phyloP scores from a whole-genome alignment of 1,140 invertebrate genomes.

The Bombus terrestris region DNA sequence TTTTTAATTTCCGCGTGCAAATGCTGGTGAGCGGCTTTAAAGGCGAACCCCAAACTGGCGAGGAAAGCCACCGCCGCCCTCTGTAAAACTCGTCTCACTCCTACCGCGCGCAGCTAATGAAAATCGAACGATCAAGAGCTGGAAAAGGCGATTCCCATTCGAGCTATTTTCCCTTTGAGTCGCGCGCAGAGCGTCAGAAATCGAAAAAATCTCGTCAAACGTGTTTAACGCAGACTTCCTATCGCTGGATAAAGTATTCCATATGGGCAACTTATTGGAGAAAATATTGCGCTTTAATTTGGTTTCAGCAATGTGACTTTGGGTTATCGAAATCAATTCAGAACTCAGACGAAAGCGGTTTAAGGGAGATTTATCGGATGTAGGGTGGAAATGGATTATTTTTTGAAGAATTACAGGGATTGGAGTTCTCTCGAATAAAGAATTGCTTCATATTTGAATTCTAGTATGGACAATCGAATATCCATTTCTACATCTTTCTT shows the following conservation, averaged over 20 bases:
- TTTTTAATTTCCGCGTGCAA: constrained; percentile 51
- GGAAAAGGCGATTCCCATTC: neutral
- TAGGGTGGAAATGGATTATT: neutral
- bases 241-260: neutral
- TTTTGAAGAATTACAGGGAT: neutral
- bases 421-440: too few species aligned
- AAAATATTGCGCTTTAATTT: neutral
- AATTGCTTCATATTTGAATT: too few species aligned
- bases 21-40: neutral
- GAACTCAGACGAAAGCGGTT: neutral
- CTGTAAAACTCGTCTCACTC: constrained; percentile 3
- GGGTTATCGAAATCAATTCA: neutral
- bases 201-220: neutral
- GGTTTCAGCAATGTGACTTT: neutral
- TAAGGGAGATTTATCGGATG: neutral
- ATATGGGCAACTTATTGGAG: neutral
- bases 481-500: too few species aligned
- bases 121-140: constrained; percentile 50
- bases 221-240: neutral
- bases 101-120: constrained; percentile 1
- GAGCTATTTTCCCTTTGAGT: constrained; percentile 13
- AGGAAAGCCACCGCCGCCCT: neutral
- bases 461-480: too few species aligned
- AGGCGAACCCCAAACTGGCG: neutral
- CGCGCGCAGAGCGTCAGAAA: constrained; percentile 18